phyloP scores from a whole-genome alignment of 1,140 invertebrate genomes.

The Agraylea sexmaculata region DNA sequence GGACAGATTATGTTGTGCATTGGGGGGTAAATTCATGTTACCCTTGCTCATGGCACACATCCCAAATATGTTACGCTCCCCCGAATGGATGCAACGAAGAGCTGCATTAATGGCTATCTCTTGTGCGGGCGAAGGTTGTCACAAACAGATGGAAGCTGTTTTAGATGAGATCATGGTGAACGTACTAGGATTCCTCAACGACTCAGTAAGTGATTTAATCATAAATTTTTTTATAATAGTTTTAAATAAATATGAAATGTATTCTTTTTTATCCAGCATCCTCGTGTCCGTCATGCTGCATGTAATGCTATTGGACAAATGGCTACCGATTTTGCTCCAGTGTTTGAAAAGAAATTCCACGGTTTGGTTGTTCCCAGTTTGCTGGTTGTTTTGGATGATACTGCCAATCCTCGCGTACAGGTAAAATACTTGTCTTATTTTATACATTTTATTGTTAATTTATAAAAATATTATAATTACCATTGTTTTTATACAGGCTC shows the following conservation, averaged over 20 bases:
- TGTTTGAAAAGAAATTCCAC: conserved; percentile 97
- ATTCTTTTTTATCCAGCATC: conserved; percentile 52
- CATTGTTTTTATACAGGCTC: conserved; percentile 39
- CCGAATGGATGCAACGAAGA: conserved; percentile 78
- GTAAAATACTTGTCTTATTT: conserved; percentile 20
- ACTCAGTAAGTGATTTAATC: conserved; percentile 41
- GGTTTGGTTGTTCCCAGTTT: conserved; percentile 85
- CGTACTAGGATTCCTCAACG: conserved; percentile 77
- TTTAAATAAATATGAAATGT: conserved; percentile 8
- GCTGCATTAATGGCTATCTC: conserved; percentile 98
- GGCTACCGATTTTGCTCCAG: conserved; percentile 95
- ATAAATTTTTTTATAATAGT: conserved; percentile 9
- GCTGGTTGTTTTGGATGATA: conserved; percentile 82
- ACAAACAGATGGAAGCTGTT: conserved; percentile 94
- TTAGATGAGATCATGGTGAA: conserved; percentile 83
- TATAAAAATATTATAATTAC: conserved; percentile 4
- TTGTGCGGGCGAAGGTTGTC: conserved; percentile 94
- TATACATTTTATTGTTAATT: neutral
- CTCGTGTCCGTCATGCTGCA: conserved; percentile 87
- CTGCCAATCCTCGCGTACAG: conserved; percentile 86
- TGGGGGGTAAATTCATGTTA: conserved; percentile 92
- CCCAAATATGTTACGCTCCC: conserved; percentile 74
- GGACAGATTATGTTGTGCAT: conserved; percentile 88
- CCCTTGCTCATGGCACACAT: conserved; percentile 78
- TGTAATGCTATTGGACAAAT: conserved; percentile 99